These are phyloP conservation scores for Pemphigus obesinymphae DNA, from an alignment of 1,140 invertebrate genomes.

Conservation along the genomic window DNA sequence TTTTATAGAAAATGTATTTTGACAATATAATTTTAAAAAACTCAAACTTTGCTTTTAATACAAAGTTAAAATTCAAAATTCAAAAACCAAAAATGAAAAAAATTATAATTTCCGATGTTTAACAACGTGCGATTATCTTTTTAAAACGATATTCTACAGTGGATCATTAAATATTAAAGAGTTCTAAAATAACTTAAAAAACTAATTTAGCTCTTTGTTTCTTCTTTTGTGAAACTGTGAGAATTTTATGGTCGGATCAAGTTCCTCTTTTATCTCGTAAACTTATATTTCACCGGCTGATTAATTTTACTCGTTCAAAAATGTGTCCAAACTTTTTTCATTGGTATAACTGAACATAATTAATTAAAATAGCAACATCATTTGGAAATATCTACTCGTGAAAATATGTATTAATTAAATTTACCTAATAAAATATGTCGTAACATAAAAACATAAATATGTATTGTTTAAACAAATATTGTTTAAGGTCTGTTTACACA, in stretches of 20 bases:
- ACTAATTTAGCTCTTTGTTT: constrained; percentile 7
- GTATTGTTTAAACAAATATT: too few relatives aligned
- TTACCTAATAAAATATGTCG: neutral
- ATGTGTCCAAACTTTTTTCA: constrained; percentile 1
- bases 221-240: constrained; percentile 7
- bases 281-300: neutral
- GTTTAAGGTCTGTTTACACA: too few relatives aligned
- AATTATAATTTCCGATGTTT: neutral
- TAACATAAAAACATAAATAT: too few relatives aligned
- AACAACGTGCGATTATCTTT: neutral
- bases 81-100: neutral
- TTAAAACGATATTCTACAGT: neutral
- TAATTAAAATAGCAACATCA: neutral
- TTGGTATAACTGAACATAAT: neutral
- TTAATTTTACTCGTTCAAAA: constrained; percentile 8
- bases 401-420: neutral
- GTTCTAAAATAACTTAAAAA: constrained; percentile 1
- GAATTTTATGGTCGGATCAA: neutral
- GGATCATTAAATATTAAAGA: neutral
- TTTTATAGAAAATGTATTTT: too few relatives aligned
- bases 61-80: constrained; percentile 5
- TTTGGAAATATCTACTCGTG: neutral
- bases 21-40: too few relatives aligned
- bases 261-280: neutral
- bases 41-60: too few relatives aligned